Evolutionary conservation across 2,888 invertebrate genomes (phyloP), one percentile per base, ranked within the genome.

Genomic region (Tetranychus truncatus): DNA sequence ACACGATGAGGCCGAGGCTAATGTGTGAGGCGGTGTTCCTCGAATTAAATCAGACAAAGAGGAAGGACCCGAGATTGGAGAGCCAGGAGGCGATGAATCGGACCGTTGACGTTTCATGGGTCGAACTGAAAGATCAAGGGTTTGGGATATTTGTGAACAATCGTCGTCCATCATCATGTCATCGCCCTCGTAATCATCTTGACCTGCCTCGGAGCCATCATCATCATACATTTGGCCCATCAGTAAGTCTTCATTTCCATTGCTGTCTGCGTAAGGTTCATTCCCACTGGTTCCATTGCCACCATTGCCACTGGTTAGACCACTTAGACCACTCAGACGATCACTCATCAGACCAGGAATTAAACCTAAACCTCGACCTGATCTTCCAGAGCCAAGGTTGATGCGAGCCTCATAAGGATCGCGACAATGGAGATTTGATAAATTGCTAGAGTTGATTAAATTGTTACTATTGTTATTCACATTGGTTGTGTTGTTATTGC

Each of bases 51-150:
- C 55, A 15, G 55, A 55, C 15, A 55, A 7, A 55, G 55, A 55
- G 3, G 55, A 55, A 55, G 55, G 55, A 15, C 55, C 55, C 15
- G 55, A 55, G 9, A 55, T 55, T 75, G 76, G 45, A 74, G 76
- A 69, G n/a, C 45, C 44, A 73, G 75, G 45, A 74, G 75, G 8
- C 73, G n/a, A 46, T 45, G 45, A 72, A 44, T 71, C 69, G 73
- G 69, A 18, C 73, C 46, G 65, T 45, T 75, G 67, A 73, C 77
- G 34, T 66, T 78, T 69, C 66, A 76, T 45, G 72, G 78, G n/a
- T 76, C 79, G 77, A 34, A 79, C 77, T 1, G 79, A 79, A 20
- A 79, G 75, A 74, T 79, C 79, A 11, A 79, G 76, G 7, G 79
- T 79, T 71, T 79, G 79, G 9, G 76, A 77, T 67, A 78, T 77